Evolutionary conservation across 2,797 vertebrate species (phyloP), one percentile per base, ranked within the genome.

Genomic region (Novumbra hubbsi): DNA sequence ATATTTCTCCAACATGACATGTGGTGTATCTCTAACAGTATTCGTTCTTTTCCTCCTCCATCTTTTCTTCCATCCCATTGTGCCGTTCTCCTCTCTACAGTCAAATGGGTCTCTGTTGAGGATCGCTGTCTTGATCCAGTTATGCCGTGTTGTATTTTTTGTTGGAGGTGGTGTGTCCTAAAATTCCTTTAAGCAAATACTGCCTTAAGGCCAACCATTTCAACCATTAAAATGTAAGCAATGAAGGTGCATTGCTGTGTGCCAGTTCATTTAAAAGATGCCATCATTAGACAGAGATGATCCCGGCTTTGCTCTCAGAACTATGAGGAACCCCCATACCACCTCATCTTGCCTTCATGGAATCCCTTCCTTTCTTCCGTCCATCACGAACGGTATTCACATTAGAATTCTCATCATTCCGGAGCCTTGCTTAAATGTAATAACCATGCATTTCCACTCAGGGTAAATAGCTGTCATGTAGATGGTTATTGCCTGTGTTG

Each of bases 391-490:
- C 5, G 5, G 32, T 41, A 4, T 68, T 41, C n/a, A 68, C 8
- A 45, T 38, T 34, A 16, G 24, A 5, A 24, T 66, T 19, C 32
- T 19, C n/a, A 21, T 68, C 21, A 8, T 49, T 15, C 24, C 0
- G 16, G 14, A 14, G 38, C 17, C 15, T 14, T 48, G 4, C 17
- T 49, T 28, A 69, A 50, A 50, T 69, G 9, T 19, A 8, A 28
- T 27, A 69, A 69, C 63, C 72, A 70, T 49, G 72, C 21, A 65
- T 60, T 78, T 80, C 74, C 30, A 73, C 77, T 75, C 70, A 17
- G 73, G 72, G 72, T 68, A 50, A 41, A 50, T 24, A 77, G n/a
- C 63, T 64, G 50, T 76, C 38, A 64, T 50, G 64, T 41, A 49
- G 17, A 76, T 63, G 63, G 72, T 74, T 76, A 75, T 77, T 64